Conservation (phyloP, 2,113 vertebrate species). For the Puntigrus tetrazona region DNA sequence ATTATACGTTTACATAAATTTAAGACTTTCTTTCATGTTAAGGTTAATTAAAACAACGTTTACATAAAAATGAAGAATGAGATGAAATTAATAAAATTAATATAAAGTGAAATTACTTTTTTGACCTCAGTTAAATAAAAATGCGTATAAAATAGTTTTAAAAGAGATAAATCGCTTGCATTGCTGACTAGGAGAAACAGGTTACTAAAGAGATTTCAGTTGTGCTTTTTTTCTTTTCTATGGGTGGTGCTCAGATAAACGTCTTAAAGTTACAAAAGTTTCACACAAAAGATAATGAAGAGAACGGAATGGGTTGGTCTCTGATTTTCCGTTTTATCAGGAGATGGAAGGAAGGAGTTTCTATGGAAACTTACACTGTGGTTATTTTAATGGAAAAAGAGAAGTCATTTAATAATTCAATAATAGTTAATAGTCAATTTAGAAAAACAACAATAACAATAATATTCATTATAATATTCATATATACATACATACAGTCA, state of each 20-base stretch:
- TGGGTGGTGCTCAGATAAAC: neutral
- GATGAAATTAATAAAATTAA: neutral
- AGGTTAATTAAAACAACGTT: neutral
- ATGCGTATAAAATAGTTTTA: neutral
- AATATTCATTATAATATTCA: too few relatives aligned
- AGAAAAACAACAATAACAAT: neutral
- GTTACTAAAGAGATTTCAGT: neutral
- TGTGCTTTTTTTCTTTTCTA: neutral
- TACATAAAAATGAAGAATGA: neutral
- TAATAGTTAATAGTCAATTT: neutral
- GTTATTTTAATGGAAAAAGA: conserved; percentile 20
- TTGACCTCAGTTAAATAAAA: too few relatives aligned
- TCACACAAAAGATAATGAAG: conserved; percentile 19
- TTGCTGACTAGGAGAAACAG: neutral
- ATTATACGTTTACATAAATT: neutral
- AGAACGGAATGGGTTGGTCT: conserved; percentile 28
- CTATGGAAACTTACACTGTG: conserved; percentile 54
- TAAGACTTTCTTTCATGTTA: too few relatives aligned
- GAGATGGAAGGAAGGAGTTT: conserved; percentile 59
- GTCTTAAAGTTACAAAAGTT: neutral
- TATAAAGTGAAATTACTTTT: neutral
- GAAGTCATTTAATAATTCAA: too few relatives aligned
- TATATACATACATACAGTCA: too few relatives aligned
- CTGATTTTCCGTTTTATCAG: conserved; percentile 38
- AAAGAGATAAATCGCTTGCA: neutral